These are phyloP conservation scores for Thecocarcelia acutangulata DNA, from an alignment of 2,888 invertebrate species.

Conservation along the genomic window DNA sequence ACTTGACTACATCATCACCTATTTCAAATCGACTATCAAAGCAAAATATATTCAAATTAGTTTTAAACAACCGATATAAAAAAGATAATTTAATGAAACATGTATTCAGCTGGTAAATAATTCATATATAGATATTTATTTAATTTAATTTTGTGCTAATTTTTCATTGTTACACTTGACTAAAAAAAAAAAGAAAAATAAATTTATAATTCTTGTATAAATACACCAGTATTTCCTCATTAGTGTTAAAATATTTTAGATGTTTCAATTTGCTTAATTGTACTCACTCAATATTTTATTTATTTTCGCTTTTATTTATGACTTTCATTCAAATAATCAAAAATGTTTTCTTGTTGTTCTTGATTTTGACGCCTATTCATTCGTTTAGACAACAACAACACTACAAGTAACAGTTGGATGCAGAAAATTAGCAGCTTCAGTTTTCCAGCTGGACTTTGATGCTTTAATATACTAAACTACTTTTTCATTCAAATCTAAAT, in stretches of 20 bases:
- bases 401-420: constrained; percentile 10
- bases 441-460: background rate
- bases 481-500: too few relatives aligned
- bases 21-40: constrained; percentile 26
- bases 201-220: constrained; percentile 3
- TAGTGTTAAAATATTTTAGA: constrained; percentile 20
- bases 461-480: too few relatives aligned
- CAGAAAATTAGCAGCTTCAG: background rate
- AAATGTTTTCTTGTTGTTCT: background rate
- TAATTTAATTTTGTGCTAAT: constrained; percentile 35
- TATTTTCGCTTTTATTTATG: constrained; percentile 20
- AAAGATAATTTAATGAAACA: constrained; percentile 58
- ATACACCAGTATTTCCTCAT: constrained; percentile 23
- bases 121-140: constrained; percentile 9
- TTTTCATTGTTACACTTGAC: constrained; percentile 24
- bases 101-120: constrained; percentile 80
- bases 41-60: constrained; percentile 23
- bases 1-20: constrained; percentile 61
- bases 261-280: constrained; percentile 33
- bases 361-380: constrained; percentile 3
- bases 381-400: background rate
- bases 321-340: constrained; percentile 40
- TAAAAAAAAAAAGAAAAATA: background rate
- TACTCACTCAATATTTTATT: constrained; percentile 23
- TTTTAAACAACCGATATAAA: constrained; percentile 48